Evolutionary conservation across 2,113 vertebrate species (phyloP).

Genomic region (Crotalus tigris): DNA sequence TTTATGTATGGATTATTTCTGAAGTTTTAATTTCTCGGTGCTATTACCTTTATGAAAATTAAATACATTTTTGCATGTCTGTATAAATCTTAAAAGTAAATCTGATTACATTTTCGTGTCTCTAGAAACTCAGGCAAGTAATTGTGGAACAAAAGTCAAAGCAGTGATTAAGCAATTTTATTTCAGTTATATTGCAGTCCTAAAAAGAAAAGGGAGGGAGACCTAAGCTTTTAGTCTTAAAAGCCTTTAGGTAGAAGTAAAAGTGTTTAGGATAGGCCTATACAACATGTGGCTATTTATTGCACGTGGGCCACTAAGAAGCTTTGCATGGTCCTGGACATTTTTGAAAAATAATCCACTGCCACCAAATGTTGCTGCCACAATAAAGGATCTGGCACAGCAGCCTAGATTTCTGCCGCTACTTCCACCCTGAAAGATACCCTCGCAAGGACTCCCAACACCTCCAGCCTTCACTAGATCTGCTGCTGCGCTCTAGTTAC

Average conservation of each 20-base stretch:
- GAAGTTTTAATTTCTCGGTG: background rate
- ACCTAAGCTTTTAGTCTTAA: background rate
- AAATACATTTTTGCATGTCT: background rate
- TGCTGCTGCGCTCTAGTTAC: background rate
- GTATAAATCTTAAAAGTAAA: background rate
- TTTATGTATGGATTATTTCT: background rate
- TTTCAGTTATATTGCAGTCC: background rate
- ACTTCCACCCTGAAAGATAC: background rate
- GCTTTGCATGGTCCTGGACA: background rate
- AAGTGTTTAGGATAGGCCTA: background rate
- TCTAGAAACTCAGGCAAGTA: background rate
- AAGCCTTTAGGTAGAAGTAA: background rate
- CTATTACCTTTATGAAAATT: background rate
- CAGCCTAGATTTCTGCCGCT: background rate
- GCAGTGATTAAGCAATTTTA: background rate
- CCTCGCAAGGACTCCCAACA: background rate
- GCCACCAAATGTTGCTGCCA: background rate
- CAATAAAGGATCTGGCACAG: background rate
- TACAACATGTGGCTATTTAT: background rate
- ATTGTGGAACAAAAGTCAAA: background rate
- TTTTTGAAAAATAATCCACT: background rate
- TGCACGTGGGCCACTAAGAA: background rate
- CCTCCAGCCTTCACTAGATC: background rate
- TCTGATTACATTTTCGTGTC: too few species aligned
- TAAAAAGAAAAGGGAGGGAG: background rate